Evolutionary conservation across 2,888 invertebrate genomes (phyloP), one percentile per base, ranked within the genome.

Genomic region (Drosophila nr. medialis): DNA sequence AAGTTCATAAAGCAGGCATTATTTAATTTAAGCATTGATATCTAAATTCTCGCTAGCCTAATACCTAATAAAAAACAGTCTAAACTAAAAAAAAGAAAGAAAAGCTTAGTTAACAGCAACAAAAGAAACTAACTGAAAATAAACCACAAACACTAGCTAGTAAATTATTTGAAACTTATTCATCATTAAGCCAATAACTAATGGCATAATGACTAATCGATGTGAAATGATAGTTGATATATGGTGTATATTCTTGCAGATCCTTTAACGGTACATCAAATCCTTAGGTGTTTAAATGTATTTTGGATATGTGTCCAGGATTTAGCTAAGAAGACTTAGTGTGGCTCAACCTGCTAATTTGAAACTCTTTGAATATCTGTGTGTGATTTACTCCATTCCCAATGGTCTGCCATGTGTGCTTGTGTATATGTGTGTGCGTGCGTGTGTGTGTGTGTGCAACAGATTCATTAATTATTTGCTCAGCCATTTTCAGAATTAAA

Each of bases 91-190:
- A 18, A 51, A 34, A n/a, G 6, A 51, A 15, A 45, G 1, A 21
- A 8, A 38, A n/a, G 34, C 49, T 40, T 51, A 51, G 38, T 51
- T 61, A 24, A 51, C 21, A 60, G 21, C 42, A 34, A 45, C 13
- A 13, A 36, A 66, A 38, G 21, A 36, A 34, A 55, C 55, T 55
- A 40, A 55, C 53, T 40, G 45, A 27, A 4, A 27, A 24, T 18
- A 18, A 27, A 27, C 36, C 11, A 42, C n/a, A 63, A 55, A n/a
- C 27, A 21, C 75, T 90, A 90, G 91, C 73, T 90, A 90, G 91
- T 86, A 79, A 81, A 75, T 79, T 77, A 89, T 86, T 90, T 87
- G 45, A 82, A 88, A 86, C 89, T 89, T 81, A 66, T 81, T 83
- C 73, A 68, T 75, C 72, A 78, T 69, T 76, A 81, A 70, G 73